These are phyloP conservation scores for Stegodyphus dumicola DNA, from an alignment of 1,140 invertebrate genomes.

Conservation along the genomic window DNA sequence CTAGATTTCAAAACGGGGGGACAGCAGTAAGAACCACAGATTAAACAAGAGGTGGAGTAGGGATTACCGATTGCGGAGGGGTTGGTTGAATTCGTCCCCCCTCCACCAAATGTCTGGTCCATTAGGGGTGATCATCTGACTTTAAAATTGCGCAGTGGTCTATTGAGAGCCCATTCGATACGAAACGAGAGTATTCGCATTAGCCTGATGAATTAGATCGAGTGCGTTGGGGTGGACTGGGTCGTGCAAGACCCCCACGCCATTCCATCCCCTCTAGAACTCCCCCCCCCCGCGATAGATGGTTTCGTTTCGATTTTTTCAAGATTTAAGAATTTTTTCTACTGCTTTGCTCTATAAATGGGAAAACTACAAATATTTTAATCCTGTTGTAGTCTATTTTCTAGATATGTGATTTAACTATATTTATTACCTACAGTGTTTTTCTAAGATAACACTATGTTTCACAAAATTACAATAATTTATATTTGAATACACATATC, in stretches of 20 bases:
- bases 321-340: neutral
- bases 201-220: conserved; percentile 58
- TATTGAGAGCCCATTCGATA: conserved; percentile 55
- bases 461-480: too few relatives aligned
- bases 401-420: too few relatives aligned
- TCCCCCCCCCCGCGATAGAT: neutral
- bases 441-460: too few relatives aligned
- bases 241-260: neutral
- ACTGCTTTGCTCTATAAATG: too few relatives aligned
- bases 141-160: conserved; percentile 56
- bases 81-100: neutral
- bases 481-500: too few relatives aligned
- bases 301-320: neutral
- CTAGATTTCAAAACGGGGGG: neutral
- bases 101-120: conserved; percentile 27
- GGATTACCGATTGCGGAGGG: too few relatives aligned
- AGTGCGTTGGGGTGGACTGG: conserved; percentile 13
- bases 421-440: too few relatives aligned
- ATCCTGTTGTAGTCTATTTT: too few relatives aligned
- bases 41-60: neutral
- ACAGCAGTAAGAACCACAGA: neutral
- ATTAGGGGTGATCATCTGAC: conserved; percentile 56
- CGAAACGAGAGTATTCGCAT: conserved; percentile 19
- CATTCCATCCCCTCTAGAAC: neutral
- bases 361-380: too few relatives aligned